Conservation (phyloP, 2,888 invertebrate species). For the Nemotelus nigrinus region DNA sequence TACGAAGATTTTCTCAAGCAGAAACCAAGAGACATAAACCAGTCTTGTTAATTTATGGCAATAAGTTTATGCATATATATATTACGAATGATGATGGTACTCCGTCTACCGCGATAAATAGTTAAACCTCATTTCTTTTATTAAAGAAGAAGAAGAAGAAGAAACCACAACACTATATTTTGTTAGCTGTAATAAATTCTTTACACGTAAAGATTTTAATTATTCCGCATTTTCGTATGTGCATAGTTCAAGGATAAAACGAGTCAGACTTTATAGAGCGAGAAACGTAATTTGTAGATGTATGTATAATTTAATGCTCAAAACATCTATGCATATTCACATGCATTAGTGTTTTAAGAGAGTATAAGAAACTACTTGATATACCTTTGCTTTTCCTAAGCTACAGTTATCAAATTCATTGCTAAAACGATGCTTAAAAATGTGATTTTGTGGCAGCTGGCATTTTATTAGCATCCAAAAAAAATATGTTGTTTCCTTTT, state of each 20-base stretch:
- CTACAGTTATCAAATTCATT: too few species aligned
- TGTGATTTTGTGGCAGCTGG: background rate
- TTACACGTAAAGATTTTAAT: slow-evolving; percentile 38
- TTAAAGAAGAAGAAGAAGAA: background rate
- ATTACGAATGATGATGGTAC: too few species aligned
- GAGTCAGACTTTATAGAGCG: too few species aligned
- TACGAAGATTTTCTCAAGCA: slow-evolving; percentile 68
- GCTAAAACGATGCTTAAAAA: too few species aligned
- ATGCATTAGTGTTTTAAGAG: slow-evolving; percentile 14
- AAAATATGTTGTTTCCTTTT: background rate
- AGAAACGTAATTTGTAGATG: background rate
- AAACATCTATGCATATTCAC: slow-evolving; percentile 23
- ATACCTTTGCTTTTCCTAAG: slow-evolving; percentile 13
- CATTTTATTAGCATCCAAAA: background rate
- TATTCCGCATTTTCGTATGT: slow-evolving; percentile 41
- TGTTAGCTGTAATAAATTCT: slow-evolving; percentile 43
- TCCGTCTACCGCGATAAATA: slow-evolving; percentile 13
- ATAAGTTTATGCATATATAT: background rate
- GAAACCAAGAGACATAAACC: slow-evolving; percentile 57
- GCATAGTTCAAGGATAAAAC: too few species aligned
- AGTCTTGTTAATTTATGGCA: slow-evolving; percentile 41
- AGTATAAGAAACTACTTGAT: background rate
- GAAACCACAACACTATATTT: slow-evolving; percentile 30
- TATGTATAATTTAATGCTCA: slow-evolving; percentile 24
- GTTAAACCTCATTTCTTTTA: slow-evolving; percentile 22